phyloP scores from a whole-genome alignment of 2,888 invertebrate genomes.

The Brenthis hecate region DNA sequence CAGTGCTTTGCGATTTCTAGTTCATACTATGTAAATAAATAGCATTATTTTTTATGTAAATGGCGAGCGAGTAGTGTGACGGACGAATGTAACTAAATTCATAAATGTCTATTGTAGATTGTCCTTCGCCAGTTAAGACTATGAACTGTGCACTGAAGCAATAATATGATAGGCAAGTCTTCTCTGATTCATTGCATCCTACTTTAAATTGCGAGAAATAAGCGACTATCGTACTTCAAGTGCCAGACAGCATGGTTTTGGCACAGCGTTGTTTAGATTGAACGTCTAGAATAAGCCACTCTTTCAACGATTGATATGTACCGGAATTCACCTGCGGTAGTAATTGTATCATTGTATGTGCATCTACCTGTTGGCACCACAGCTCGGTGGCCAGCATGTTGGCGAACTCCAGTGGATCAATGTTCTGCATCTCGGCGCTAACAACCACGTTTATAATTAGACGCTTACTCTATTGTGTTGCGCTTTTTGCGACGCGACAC shows the following conservation, averaged over 20 bases:
- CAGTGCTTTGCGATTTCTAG: no score
- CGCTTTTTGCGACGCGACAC: constrained; percentile 82
- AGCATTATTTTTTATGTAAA: no score
- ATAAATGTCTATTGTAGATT: neutral
- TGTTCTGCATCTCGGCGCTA: constrained; percentile 76
- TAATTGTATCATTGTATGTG: constrained; percentile 8
- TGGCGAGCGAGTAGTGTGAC: no score
- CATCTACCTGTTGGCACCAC: constrained; percentile 90
- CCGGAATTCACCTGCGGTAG: constrained; percentile 2
- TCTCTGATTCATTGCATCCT: constrained; percentile 37
- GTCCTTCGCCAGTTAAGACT: constrained; percentile 24
- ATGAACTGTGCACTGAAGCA: constrained; percentile 22
- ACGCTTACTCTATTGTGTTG: constrained; percentile 81
- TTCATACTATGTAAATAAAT: no score
- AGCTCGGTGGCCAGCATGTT: constrained; percentile 92
- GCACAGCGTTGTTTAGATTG: constrained; percentile 32
- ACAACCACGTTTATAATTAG: constrained; percentile 79
- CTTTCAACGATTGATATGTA: constrained; percentile 9
- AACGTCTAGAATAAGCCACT: constrained; percentile 16
- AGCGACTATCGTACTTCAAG: constrained; percentile 14
- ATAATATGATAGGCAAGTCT: constrained; percentile 33
- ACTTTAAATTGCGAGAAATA: constrained; percentile 29
- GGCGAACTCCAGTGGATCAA: constrained; percentile 93
- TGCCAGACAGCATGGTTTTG: constrained; percentile 43
- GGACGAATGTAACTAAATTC: constrained; percentile 1